These are phyloP conservation scores for Petromus typicus DNA, from an alignment of 2,113 vertebrate species.

Conservation along the genomic window DNA sequence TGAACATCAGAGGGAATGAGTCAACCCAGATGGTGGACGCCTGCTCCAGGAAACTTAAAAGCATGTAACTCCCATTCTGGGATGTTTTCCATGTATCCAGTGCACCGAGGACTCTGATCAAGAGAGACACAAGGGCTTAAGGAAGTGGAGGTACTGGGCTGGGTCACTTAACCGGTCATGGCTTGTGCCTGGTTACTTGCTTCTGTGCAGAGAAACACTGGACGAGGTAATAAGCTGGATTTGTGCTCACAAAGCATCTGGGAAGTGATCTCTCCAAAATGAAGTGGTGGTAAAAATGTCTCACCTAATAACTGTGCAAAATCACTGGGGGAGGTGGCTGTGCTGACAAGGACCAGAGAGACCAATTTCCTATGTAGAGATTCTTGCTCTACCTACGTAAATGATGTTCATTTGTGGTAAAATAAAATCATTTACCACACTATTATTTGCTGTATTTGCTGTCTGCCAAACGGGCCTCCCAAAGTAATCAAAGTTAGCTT, in stretches of 20 bases:
- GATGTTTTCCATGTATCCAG: background rate
- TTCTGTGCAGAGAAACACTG: background rate
- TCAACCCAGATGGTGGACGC: background rate
- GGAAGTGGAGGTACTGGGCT: background rate
- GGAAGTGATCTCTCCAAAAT: background rate
- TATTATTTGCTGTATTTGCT: background rate
- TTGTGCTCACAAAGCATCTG: background rate
- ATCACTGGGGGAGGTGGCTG: background rate
- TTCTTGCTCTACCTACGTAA: background rate
- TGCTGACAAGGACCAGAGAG: background rate
- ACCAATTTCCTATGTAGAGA: background rate
- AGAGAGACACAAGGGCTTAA: background rate
- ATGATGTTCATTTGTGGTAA: background rate
- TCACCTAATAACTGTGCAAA: background rate
- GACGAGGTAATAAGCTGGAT: background rate
- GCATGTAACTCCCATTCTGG: background rate
- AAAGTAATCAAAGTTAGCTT: background rate
- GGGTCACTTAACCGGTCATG: background rate
- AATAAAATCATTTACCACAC: background rate
- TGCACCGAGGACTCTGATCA: background rate
- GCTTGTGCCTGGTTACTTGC: background rate
- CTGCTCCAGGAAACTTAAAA: background rate
- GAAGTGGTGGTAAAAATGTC: background rate
- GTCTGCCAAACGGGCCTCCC: background rate
- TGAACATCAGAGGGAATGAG: background rate